phyloP scores from a whole-genome alignment of 2,797 vertebrate species.

The Pangasius krempfi region DNA sequence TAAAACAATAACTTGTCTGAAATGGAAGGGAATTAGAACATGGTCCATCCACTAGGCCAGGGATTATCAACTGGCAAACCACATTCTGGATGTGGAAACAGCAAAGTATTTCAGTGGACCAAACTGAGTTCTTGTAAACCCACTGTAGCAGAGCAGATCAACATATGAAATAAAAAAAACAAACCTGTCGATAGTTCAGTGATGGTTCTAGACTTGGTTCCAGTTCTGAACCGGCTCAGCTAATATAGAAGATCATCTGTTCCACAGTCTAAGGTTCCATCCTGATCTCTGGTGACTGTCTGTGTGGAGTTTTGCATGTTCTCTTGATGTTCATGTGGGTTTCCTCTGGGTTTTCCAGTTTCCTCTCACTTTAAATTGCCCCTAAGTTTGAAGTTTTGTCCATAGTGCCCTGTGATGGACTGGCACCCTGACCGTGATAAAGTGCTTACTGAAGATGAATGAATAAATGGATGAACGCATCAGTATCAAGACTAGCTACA shows the following conservation, averaged over 20 bases:
- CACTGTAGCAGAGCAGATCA: not conserved
- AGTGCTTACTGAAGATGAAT: not conserved
- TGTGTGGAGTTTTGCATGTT: not conserved
- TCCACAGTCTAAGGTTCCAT: not conserved
- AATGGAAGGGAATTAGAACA: not conserved
- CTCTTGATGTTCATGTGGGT: not conserved
- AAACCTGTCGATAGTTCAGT: not conserved
- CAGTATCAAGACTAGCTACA: not conserved
- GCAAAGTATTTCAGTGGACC: conserved; percentile 58
- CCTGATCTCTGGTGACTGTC: not conserved
- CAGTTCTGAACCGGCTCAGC: not conserved
- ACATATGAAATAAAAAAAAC: not conserved
- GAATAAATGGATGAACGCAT: not conserved
- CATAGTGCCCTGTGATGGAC: not conserved
- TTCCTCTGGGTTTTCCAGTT: not conserved
- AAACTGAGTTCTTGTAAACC: not conserved
- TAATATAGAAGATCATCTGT: no score
- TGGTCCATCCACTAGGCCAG: not conserved
- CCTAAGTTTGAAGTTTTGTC: not conserved
- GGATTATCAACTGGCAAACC: not conserved
- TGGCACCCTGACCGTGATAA: not conserved
- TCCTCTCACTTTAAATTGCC: not conserved
- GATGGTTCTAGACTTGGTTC: not conserved
- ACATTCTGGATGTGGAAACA: not conserved
- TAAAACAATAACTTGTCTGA: conserved; percentile 7